Evolutionary conservation across 2,113 vertebrate species (phyloP), one percentile per base, ranked within the genome.

Genomic region (Sinocyclocheilus rhinocerous): DNA sequence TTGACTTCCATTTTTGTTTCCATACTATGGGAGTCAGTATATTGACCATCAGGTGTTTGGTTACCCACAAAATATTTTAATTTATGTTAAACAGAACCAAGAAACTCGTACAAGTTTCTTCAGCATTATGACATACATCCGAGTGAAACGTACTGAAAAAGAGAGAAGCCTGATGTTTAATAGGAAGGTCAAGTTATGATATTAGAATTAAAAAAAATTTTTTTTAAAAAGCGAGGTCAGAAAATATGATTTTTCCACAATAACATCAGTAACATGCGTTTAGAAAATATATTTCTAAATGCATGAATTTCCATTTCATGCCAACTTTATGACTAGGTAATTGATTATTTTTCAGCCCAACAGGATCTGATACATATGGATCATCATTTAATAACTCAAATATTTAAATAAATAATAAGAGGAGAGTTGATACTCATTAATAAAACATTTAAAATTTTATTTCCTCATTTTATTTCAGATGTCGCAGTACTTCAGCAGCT

Each of bases 401-500:
- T 50, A 15, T 4, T 15, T 4, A 18, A 55, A 55, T 16, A 4
- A 82, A 83, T n/a, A 83, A 65, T 63, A 52, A 79, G 8, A 70
- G 16, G 0, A 69, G 5, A 76, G 11, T 4, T 39, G 4, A 85
- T 79, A 73, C 45, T 79, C 39, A 83, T 48, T 42, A 50, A 59
- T 78, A 57, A 84, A 76, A 84, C 65, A 33, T 42, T 73, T 52
- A n/a, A 57, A 57, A 57, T 81, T 59, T 18, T 20, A 24, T 24
- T 78, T 84, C 36, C 80, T 72, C 75, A 12, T 48, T 75, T 87
- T 50, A 80, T 84, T 81, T 61, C 81, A 86, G 83, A 72, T 77
- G 90, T 90, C 92, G 92, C 89, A 91, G 91, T 91, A 93, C 93
- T 93, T 91, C 89, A 93, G 93, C 92, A 94, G 94, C 93, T 91